A percentile compares a stretch with the other conserved stretches of the same genome.
Conservation (phyloP, 30 jellyfish, hydroid and myxozoan genomes). For the Morbakka virulenta region DNA sequence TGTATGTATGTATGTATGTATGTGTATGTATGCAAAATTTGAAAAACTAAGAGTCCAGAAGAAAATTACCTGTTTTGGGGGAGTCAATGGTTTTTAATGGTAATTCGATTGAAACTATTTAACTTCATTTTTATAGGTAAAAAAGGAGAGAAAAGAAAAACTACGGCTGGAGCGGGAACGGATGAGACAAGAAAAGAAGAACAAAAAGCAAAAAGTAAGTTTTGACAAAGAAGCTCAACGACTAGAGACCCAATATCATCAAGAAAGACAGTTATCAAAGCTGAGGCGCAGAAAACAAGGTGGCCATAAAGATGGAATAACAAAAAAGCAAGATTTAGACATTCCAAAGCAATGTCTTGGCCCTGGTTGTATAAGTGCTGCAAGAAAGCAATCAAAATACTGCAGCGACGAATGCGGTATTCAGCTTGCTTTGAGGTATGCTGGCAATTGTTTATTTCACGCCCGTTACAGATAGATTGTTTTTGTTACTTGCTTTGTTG, state of each 20-base stretch:
- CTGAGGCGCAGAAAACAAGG: constrained; percentile 21
- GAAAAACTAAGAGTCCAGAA: too few species aligned
- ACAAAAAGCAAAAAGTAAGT: constrained; percentile 20
- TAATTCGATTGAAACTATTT: too few species aligned
- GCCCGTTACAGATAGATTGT: too few species aligned
- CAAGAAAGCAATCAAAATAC: constrained; percentile 68
- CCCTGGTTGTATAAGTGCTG: constrained; percentile 97
- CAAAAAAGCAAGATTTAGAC: constrained; percentile 43
- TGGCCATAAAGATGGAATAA: constrained; percentile 18
- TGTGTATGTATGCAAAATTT: too few species aligned
- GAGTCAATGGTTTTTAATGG: too few species aligned
- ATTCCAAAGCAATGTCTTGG: constrained; percentile 89
- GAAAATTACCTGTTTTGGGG: too few species aligned
- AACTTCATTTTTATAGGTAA: too few species aligned
- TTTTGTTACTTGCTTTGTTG: too few species aligned
- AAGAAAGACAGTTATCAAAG: constrained; percentile 39
- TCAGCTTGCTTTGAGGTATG: constrained; percentile 85
- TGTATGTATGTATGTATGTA: too few species aligned
- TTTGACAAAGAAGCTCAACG: too few species aligned
- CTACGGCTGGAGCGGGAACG: constrained; percentile 34
- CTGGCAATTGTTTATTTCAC: not conserved
- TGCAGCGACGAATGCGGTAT: constrained; percentile 97
- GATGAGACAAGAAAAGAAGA: constrained; percentile 16
- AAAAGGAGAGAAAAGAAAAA: constrained; percentile 56
- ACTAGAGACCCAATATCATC: too few species aligned